A percentile compares a stretch with the other conserved stretches of the same genome.
These are phyloP conservation scores for Onychostruthus taczanowskii DNA, from an alignment of 2,113 vertebrate species.

Conservation along the genomic window DNA sequence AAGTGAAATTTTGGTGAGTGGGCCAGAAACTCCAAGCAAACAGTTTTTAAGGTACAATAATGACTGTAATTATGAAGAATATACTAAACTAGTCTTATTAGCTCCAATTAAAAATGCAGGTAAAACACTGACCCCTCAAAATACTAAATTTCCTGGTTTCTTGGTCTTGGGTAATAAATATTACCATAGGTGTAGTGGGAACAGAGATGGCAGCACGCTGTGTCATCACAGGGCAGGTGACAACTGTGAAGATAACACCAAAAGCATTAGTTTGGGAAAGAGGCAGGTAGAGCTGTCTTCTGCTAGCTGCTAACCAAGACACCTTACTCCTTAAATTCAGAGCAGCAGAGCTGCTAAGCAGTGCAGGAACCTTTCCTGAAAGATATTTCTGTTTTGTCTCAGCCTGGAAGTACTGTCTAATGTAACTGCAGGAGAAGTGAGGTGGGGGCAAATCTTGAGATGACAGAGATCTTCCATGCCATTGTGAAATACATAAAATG, in stretches of 20 bases:
- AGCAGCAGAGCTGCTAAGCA: background rate
- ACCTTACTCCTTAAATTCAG: background rate
- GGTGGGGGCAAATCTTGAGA: background rate
- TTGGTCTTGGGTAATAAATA: background rate
- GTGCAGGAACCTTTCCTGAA: background rate
- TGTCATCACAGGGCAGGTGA: background rate
- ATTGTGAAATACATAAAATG: background rate
- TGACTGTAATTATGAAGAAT: background rate
- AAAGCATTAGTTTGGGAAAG: background rate
- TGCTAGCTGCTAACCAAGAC: background rate
- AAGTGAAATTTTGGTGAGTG: background rate
- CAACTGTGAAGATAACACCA: background rate
- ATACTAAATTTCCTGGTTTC: background rate
- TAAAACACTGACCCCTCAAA: background rate
- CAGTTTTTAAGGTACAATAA: conserved; percentile 17
- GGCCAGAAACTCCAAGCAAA: background rate
- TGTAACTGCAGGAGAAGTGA: background rate
- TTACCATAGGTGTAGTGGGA: background rate
- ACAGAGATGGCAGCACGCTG: background rate
- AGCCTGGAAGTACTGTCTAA: background rate
- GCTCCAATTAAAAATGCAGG: background rate
- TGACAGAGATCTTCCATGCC: background rate
- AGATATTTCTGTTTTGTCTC: background rate
- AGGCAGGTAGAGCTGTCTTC: background rate
- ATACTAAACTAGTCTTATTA: background rate